Conservation (phyloP, 2,888 invertebrate species). For the Heteromurus nitidus region DNA sequence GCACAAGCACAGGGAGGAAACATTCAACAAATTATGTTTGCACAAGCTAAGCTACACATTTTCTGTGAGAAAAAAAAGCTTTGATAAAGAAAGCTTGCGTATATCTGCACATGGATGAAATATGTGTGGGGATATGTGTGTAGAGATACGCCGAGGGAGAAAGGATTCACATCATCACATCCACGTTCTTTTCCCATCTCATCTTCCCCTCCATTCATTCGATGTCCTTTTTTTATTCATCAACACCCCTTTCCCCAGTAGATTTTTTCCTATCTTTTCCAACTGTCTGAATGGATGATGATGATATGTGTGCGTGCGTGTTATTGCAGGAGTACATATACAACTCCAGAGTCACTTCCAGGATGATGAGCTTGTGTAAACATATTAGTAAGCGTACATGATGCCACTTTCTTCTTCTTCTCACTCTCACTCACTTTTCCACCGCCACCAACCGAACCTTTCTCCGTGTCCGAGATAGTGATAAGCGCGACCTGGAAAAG, state of each 20-base stretch:
- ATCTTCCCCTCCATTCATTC: background rate
- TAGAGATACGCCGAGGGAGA: too few species aligned
- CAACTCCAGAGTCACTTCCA: too few species aligned
- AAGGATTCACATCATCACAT: too few species aligned
- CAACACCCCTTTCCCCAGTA: too few species aligned
- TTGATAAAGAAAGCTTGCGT: too few species aligned
- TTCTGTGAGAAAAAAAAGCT: background rate
- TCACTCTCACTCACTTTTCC: background rate
- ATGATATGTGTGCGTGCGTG: too few species aligned
- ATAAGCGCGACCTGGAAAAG: background rate
- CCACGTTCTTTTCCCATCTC: constrained; percentile 16
- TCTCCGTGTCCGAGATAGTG: background rate
- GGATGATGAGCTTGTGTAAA: background rate
- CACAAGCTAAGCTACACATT: constrained; percentile 13
- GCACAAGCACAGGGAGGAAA: background rate
- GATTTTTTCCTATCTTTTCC: too few species aligned
- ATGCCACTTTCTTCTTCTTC: background rate
- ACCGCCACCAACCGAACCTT: background rate
- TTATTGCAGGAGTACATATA: too few species aligned
- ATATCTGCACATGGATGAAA: constrained; percentile 13
- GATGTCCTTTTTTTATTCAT: constrained; percentile 10
- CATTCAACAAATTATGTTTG: constrained; percentile 31
- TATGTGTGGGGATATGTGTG: too few species aligned
- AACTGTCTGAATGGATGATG: too few species aligned
- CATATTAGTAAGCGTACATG: constrained; percentile 16